Percentiles rank a stretch among this genome's conserved stretches.
Evolutionary conservation across 1,140 invertebrate species (phyloP).

Genomic region (Choristoneura fumiferana): DNA sequence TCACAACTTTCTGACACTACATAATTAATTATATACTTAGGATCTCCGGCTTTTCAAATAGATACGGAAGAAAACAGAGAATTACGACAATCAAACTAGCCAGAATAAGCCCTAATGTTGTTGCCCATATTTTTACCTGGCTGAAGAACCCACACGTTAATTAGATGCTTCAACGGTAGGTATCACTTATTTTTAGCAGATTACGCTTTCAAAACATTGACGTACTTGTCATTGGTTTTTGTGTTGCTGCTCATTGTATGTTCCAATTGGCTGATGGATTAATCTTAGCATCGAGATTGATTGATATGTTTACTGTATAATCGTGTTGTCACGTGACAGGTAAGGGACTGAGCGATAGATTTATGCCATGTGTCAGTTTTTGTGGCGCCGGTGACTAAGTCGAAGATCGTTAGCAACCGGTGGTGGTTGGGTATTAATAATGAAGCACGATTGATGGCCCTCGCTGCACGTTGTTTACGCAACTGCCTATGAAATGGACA

Average conservation of each 20-base stretch:
- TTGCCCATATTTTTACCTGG: neutral
- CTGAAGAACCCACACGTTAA: conserved; percentile 5
- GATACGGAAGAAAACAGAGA: too few relatives aligned
- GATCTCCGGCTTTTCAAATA: too few relatives aligned
- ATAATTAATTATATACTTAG: too few relatives aligned
- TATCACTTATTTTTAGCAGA: conserved; percentile 8
- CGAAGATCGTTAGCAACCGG: conserved; percentile 28
- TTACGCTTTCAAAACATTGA: neutral
- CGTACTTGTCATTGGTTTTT: neutral
- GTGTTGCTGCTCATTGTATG: neutral
- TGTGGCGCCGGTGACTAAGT: conserved; percentile 33
- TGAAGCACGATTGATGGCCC: conserved; percentile 20
- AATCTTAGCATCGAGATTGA: conserved; percentile 43
- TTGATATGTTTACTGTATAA: conserved; percentile 57
- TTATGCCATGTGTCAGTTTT: conserved; percentile 40
- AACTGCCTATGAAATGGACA: neutral
- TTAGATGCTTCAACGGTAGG: conserved; percentile 1
- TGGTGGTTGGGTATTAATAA: conserved; percentile 33
- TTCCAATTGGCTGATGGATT: conserved; percentile 27
- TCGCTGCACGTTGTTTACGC: conserved; percentile 5
- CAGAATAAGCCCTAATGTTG: neutral
- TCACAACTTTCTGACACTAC: too few relatives aligned
- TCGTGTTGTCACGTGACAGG: conserved; percentile 56
- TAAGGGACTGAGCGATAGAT: conserved; percentile 44
- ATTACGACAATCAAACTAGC: too few relatives aligned